phyloP scores from a whole-genome alignment of 2,888 invertebrate species.

The Trachelus iudaicus region DNA sequence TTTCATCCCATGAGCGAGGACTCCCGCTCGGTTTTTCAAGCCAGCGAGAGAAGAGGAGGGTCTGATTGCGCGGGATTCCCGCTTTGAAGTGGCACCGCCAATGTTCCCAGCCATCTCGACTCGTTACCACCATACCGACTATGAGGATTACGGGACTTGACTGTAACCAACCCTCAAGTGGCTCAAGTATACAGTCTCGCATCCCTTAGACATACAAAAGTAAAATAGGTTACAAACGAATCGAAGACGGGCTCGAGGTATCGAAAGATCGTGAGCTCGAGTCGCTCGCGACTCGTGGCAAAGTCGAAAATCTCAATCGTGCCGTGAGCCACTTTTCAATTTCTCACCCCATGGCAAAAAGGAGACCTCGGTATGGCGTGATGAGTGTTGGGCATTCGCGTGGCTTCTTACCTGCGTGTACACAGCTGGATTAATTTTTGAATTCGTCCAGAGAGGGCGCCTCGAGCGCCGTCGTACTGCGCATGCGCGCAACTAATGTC shows the following conservation, averaged over 20 bases:
- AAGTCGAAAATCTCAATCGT: conserved; percentile 42
- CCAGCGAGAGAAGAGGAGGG: conserved; percentile 41
- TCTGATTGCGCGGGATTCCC: conserved; percentile 63
- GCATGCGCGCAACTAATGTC: neutral
- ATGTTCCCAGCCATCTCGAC: conserved; percentile 57
- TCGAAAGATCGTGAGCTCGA: neutral
- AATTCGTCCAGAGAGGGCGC: conserved; percentile 1
- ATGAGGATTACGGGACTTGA: neutral
- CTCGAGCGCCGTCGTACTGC: neutral
- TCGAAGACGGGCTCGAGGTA: neutral
- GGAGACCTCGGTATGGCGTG: conserved; percentile 21
- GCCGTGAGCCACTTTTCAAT: conserved; percentile 41
- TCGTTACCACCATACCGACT: conserved; percentile 53
- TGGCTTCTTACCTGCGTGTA: conserved; percentile 22
- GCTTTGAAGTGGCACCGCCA: conserved; percentile 63
- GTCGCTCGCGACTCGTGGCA: neutral
- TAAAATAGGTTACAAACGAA: neutral
- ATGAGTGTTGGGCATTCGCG: conserved; percentile 13
- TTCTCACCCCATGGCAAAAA: conserved; percentile 36
- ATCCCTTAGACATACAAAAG: neutral
- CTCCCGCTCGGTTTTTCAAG: conserved; percentile 54
- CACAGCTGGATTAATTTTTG: conserved; percentile 13
- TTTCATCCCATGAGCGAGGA: conserved; percentile 5
- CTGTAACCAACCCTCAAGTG: neutral
- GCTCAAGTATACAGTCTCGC: neutral